Percentiles rank a stretch among this genome's conserved stretches.
Evolutionary conservation across 2,797 vertebrate species (phyloP).

Genomic region (Helarctos malayanus): DNA sequence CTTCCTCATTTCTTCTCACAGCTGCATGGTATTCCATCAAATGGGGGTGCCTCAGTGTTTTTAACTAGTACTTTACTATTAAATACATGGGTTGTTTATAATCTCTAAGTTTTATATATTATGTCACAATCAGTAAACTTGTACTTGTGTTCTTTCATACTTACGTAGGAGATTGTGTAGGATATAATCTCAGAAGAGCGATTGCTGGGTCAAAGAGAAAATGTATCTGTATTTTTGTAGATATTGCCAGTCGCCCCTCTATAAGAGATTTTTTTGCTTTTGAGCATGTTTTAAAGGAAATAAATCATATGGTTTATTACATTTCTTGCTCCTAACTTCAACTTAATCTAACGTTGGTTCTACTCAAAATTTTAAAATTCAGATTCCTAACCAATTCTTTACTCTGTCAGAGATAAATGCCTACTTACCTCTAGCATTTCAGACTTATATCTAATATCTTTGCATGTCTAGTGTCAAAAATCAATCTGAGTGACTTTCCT

Average conservation of each 20-base stretch:
- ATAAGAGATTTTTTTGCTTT: neutral
- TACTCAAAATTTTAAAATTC: constrained; percentile 35
- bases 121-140: neutral
- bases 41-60: neutral
- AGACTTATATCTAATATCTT: constrained; percentile 4
- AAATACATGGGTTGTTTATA: neutral
- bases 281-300: constrained; percentile 4
- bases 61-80: neutral
- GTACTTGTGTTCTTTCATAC: neutral
- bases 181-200: neutral
- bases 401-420: neutral
- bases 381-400: neutral
- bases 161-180: neutral
- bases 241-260: neutral
- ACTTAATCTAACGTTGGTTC: constrained; percentile 12
- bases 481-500: neutral
- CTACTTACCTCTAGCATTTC: neutral
- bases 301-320: neutral
- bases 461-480: neutral
- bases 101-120: constrained; percentile 30
- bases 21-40: neutral
- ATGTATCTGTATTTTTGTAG: neutral
- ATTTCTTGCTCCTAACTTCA: constrained; percentile 39
- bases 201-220: neutral
- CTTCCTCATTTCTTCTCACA: neutral